Base-by-base conservation (phyloP, 2,797 vertebrate genomes). In the Aldrovandia affinis region DNA sequence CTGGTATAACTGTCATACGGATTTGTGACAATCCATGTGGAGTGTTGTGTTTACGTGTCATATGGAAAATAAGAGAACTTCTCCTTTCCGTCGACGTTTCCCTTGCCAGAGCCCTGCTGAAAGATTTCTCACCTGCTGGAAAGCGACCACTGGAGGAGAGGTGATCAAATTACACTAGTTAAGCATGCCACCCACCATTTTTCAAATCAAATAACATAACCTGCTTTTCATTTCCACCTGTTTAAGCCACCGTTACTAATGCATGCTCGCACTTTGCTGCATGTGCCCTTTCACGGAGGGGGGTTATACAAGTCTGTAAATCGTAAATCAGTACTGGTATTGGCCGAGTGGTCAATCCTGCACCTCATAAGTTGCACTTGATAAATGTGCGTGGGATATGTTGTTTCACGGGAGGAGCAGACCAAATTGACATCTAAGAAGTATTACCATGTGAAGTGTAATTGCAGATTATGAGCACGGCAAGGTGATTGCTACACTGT, bases 51-150 rank as follows among this genome's bases (percentile, higher is more conserved):
- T 50, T 50, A 50, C 47, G 12, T 50, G 47, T 50, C 47, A 50
- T n/a, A n/a, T n/a, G n/a, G n/a, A n/a, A n/a, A n/a, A n/a, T n/a
- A n/a, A n/a, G n/a, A n/a, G n/a, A n/a, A n/a, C n/a, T n/a, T n/a
- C n/a, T n/a, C 57, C 57, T 20, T 15, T 25, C 57, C 20, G 15
- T 61, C 15, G 5, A 1, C n/a, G 14, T 82, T 18, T 39, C 39
- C 54, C 42, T 83, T 77, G 20, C 55, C 22, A 83, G 82, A 59
- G 15, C 68, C 82, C 70, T 52, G 70, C 70, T 77, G 68, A 77
- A 52, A 78, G 39, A 77, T 70, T 77, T 39, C 70, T 83, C 20
- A 77, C 54, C 55, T 39, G 22, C 33, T 83, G 82, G 82, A 83
- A 83, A 30, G 52, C 73, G 6, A 59, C 44, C 39, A 83, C 70